Base-by-base conservation (phyloP, 2,888 invertebrate genomes). In the Amiota minor region DNA sequence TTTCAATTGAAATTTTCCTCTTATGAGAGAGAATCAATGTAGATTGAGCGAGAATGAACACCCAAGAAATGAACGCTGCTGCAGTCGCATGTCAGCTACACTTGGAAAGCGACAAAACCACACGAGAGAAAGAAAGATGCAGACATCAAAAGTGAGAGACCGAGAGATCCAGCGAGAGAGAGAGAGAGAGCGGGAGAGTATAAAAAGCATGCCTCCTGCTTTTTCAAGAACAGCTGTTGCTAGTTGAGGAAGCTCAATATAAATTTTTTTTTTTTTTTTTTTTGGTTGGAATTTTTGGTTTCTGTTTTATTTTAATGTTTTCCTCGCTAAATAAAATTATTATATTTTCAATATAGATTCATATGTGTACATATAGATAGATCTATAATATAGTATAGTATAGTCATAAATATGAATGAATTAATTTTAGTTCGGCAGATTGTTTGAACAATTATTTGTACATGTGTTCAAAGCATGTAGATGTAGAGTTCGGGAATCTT, bases 331-430 rank as follows among this genome's bases (percentile, higher is more conserved):
- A 55, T 16, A 55, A 55, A 55, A 55, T 16, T 16, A 14, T 12
- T 55, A 62, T 62, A 62, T n/a, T n/a, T 62, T 79, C 79, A 78
- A 75, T 79, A 79, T 75, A 64, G 71, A 72, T 49, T 55, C 73
- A 67, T 72, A 67, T 73, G 69, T 59, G 23, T 23, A 23, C 62
- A 77, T 78, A 80, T 35, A 35, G 0, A 35, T 8, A 35, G 35
- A 35, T 35, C 35, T 35, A 35, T 35, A 35, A 35, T 35, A 35
- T 35, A 35, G 35, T 35, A 35, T 35, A 35, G 35, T 79, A 75
- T 78, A 78, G 77, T 70, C 75, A 79, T 80, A 72, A 77, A 83
- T 81, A 84, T 83, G 84, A 83, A 85, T 83, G 85, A 83, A 82
- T 67, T 53, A 53, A 46, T 35, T 71, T 12, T 49, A 9, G 49